A percentile compares a stretch with the other conserved stretches of the same genome.
These are phyloP conservation scores for Lepisosteus osseus DNA, from an alignment of 2,113 vertebrate species.

Conservation along the genomic window DNA sequence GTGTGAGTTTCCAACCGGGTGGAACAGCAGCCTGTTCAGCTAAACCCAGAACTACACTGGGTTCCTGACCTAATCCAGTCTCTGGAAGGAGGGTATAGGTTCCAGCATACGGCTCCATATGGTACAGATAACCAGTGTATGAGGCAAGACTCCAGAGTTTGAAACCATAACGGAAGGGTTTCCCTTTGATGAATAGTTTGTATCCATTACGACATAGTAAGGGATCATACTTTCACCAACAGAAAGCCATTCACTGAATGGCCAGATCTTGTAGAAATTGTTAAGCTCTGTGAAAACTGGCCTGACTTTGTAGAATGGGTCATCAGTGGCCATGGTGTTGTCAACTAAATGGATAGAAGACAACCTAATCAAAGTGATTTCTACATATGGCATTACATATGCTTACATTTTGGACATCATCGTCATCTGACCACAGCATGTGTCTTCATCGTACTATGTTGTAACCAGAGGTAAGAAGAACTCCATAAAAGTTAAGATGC, in stretches of 20 bases:
- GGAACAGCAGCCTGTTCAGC: constrained; percentile 1
- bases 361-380: constrained; percentile 3
- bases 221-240: constrained; percentile 9
- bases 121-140: neutral
- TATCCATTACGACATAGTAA: constrained; percentile 2
- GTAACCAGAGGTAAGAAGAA: constrained; percentile 13
- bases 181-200: constrained; percentile 7
- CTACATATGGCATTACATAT: constrained; percentile 1
- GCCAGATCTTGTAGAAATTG: neutral
- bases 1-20: constrained; percentile 2
- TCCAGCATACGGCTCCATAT: constrained; percentile 12
- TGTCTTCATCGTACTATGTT: neutral
- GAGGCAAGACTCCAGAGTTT: constrained; percentile 13
- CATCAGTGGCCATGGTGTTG: constrained; percentile 3
- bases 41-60: constrained; percentile 11
- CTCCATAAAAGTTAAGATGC: neutral
- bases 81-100: constrained; percentile 10
- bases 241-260: constrained; percentile 6
- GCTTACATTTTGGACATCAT: constrained; percentile 9
- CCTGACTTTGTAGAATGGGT: constrained; percentile 6
- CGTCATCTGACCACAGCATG: constrained; percentile 1
- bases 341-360: constrained; percentile 5
- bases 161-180: neutral
- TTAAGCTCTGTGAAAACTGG: neutral
- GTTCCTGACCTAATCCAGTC: constrained; percentile 13